Percentiles rank a stretch among this genome's conserved stretches.
These are phyloP conservation scores for Drosophila mulleri DNA, from an alignment of 2,888 invertebrate genomes.

Conservation along the genomic window DNA sequence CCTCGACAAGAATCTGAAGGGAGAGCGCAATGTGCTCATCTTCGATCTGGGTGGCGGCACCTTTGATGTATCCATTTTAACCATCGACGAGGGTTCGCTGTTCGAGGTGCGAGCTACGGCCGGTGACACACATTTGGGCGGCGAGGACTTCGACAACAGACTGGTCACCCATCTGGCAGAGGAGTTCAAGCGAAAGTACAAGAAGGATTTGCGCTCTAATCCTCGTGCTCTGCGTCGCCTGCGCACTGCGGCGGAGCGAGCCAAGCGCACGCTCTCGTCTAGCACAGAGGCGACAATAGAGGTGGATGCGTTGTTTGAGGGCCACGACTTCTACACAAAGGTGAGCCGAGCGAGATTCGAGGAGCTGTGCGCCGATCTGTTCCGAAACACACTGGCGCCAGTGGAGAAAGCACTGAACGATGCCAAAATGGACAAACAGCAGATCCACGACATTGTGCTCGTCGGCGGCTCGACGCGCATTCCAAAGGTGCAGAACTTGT, in stretches of 20 bases:
- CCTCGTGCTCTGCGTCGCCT: conserved; percentile 24
- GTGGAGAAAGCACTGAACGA: conserved; percentile 40
- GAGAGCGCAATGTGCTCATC: conserved; percentile 37
- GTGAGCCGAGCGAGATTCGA: conserved; percentile 27
- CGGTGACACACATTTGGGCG: conserved; percentile 32
- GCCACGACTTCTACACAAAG: conserved; percentile 36
- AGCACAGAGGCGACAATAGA: conserved; percentile 41
- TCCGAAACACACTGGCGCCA: conserved; percentile 37
- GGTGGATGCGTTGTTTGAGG: conserved; percentile 37
- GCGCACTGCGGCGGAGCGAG: conserved; percentile 38
- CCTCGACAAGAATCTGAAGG: conserved; percentile 39
- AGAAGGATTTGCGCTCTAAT: conserved; percentile 23
- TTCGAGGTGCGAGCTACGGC: conserved; percentile 31
- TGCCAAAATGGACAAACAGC: conserved; percentile 44
- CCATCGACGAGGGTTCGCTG: conserved; percentile 29
- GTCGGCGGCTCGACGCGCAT: conserved; percentile 43
- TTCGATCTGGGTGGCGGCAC: conserved; percentile 30
- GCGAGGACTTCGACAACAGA: conserved; percentile 35
- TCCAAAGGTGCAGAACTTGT: conserved; percentile 36
- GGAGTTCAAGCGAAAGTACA: conserved; percentile 39
- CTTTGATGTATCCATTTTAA: conserved; percentile 39
- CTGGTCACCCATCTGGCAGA: conserved; percentile 39
- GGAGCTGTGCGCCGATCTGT: conserved; percentile 32
- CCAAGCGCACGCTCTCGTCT: conserved; percentile 37
- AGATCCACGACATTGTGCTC: conserved; percentile 39